phyloP scores from a whole-genome alignment of 2,888 invertebrate genomes.

The Ophion obscuratus region DNA sequence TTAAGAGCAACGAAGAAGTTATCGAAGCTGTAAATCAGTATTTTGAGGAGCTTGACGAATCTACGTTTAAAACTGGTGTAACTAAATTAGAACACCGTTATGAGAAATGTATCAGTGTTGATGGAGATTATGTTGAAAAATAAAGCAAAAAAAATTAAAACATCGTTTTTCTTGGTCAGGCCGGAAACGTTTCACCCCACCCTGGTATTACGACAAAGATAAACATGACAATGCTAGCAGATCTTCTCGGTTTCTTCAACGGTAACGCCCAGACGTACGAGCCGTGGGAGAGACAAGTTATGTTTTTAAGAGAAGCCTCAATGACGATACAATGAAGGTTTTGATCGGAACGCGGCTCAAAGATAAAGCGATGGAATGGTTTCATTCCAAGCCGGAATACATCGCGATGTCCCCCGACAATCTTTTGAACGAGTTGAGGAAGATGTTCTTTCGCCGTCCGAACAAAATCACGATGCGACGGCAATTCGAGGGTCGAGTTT shows the following conservation, averaged over 20 bases:
- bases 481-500: not conserved
- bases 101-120: too few relatives aligned
- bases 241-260: not conserved
- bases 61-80: too few relatives aligned
- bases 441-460: not conserved
- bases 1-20: too few relatives aligned
- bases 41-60: too few relatives aligned
- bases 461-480: conserved; percentile 25
- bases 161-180: too few relatives aligned
- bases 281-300: conserved; percentile 46
- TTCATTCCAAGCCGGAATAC: conserved; percentile 38
- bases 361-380: conserved; percentile 36
- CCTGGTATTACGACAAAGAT: too few relatives aligned
- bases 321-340: conserved; percentile 29
- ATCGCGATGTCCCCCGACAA: not conserved
- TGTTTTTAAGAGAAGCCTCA: conserved; percentile 30
- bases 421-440: conserved; percentile 2
- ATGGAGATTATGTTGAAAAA: too few relatives aligned
- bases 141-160: too few relatives aligned
- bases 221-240: conserved; percentile 20
- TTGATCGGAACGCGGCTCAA: conserved; percentile 37
- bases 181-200: too few relatives aligned
- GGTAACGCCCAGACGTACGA: not conserved
- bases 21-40: too few relatives aligned
- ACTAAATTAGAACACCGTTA: too few relatives aligned